Base-by-base conservation (phyloP, 2,888 invertebrate genomes). In the Apotomis betuletana region DNA sequence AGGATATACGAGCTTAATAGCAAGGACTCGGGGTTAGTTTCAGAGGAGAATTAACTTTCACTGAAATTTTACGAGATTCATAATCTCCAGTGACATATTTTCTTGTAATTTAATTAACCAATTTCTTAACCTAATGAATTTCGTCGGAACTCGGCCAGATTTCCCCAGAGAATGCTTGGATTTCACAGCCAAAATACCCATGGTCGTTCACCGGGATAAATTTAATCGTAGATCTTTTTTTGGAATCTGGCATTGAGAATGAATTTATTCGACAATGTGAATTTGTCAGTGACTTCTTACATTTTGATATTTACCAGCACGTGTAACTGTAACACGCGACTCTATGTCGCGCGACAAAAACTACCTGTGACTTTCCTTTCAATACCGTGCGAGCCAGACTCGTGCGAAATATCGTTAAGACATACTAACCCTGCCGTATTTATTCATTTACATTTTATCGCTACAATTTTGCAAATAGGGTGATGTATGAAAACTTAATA, bases 131-230 rank as follows among this genome's bases (percentile, higher is more conserved):
- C 27, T 61, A 67, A 65, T 60, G 55, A 65, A 70, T 70, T 65
- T 61, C 49, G 64, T 8, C 60, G 49, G 65, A 65, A 61, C 41
- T n/a, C 41, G 44, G 62, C 57, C 57, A 61, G 52, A 71, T 71
- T 71, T 71, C 70, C 70, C 67, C 8, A 8, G 61, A 55, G 70
- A n/a, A 9, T 60, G 38, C 55, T 60, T 57, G 60, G 27, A 70
- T 70, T 70, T 69, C 62, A 36, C 38, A 61, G 60, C n/a, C 49
- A 60, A 61, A 70, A 70, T 70, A 70, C 46, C 60, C 65, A 61
- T 65, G 44, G 44, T 60, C 10, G 46, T n/a, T 55, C n/a, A 54
- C 6, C 13, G 65, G n/a, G 27, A 15, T 60, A 38, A 59, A 58
- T 58, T 46, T 60, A 13, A 59, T 46, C 46, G 5, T 60, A 10